phyloP scores from a whole-genome alignment of 2,797 vertebrate genomes.

The Aplochiton taeniatus region DNA sequence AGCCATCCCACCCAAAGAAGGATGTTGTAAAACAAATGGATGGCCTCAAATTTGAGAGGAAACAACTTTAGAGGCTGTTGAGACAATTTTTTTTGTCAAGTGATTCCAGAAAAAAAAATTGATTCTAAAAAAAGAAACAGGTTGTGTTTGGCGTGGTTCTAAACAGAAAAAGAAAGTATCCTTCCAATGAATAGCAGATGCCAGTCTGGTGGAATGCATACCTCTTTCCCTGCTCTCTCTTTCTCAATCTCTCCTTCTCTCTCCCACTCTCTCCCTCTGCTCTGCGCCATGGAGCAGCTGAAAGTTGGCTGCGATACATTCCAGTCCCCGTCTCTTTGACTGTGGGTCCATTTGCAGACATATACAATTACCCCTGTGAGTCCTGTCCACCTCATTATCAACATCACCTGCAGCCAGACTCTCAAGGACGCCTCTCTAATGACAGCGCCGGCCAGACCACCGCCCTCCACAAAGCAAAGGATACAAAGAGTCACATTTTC shows the following conservation, averaged over 20 bases:
- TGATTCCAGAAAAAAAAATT: neutral
- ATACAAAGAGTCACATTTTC: constrained; percentile 36
- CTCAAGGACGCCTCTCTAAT: constrained; percentile 76
- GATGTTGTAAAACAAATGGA: neutral
- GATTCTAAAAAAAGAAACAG: neutral
- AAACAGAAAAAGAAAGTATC: too few relatives aligned
- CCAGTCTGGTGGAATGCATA: neutral
- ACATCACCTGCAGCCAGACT: constrained; percentile 70
- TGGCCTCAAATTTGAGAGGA: neutral
- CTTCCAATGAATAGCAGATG: constrained; percentile 1
- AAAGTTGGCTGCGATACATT: constrained; percentile 54
- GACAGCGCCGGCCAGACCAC: constrained; percentile 36
- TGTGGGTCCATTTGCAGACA: constrained; percentile 71
- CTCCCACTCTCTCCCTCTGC: constrained; percentile 23
- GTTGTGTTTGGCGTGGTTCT: neutral
- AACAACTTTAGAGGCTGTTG: neutral
- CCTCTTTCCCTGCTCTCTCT: neutral
- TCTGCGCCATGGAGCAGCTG: constrained; percentile 26
- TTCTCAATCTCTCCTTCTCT: neutral
- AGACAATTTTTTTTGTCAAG: neutral
- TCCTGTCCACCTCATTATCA: constrained; percentile 72
- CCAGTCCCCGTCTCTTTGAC: constrained; percentile 56
- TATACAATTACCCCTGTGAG: constrained; percentile 70
- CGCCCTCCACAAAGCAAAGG: constrained; percentile 39
- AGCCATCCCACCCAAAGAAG: neutral